Percentiles rank a stretch among this genome's conserved stretches.
These are phyloP conservation scores for Hipparchia sbordonii DNA, from an alignment of 2,888 invertebrate genomes.

Conservation along the genomic window DNA sequence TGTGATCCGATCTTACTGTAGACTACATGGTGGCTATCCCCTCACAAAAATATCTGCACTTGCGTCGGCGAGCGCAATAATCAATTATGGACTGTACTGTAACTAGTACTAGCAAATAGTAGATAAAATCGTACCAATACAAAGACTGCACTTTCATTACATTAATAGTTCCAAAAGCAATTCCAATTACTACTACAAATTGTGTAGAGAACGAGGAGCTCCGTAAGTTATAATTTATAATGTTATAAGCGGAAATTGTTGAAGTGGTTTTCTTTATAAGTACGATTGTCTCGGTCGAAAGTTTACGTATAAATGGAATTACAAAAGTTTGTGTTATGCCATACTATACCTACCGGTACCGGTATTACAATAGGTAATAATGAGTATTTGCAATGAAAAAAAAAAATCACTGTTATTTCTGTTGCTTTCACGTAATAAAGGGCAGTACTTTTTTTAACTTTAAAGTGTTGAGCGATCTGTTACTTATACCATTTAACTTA, in stretches of 20 bases:
- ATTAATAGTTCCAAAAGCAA: slow-evolving; percentile 35
- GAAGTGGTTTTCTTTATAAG: slow-evolving; percentile 32
- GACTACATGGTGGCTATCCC: slow-evolving; percentile 18
- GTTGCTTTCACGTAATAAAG: slow-evolving; percentile 8
- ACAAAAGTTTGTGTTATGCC: slow-evolving; percentile 29
- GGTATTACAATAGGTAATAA: not conserved
- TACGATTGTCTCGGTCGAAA: slow-evolving; percentile 23
- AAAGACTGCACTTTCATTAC: slow-evolving; percentile 32
- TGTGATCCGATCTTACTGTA: slow-evolving; percentile 9
- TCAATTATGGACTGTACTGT: slow-evolving; percentile 27
- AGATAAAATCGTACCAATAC: slow-evolving; percentile 30
- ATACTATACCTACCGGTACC: not conserved
- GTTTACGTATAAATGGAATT: slow-evolving; percentile 33
- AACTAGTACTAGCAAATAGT: slow-evolving; percentile 13
- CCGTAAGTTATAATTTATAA: slow-evolving; percentile 32
- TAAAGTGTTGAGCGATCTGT: not conserved
- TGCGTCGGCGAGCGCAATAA: slow-evolving; percentile 24
- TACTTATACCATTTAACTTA: not conserved
- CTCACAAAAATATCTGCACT: slow-evolving; percentile 35
- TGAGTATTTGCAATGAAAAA: slow-evolving; percentile 19
- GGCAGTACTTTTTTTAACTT: too few relatives aligned
- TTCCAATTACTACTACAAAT: slow-evolving; percentile 33
- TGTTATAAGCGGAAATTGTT: slow-evolving; percentile 30
- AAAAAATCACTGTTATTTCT: slow-evolving; percentile 5
- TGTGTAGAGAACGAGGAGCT: slow-evolving; percentile 20